Evolutionary conservation across 2,888 invertebrate genomes (phyloP).

Genomic region (Chrysolina oricalcia): DNA sequence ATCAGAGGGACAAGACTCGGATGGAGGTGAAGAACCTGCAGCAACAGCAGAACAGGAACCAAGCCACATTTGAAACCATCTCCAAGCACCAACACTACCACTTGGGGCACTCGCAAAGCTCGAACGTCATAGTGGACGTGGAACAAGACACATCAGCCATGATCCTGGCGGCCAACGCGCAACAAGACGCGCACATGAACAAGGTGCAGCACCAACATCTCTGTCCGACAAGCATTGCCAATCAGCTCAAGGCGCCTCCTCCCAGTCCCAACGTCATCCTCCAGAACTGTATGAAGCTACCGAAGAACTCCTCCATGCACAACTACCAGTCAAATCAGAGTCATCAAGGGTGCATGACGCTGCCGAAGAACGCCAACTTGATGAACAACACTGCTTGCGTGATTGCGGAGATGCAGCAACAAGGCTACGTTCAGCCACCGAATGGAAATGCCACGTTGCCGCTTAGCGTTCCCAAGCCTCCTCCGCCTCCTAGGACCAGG

Average conservation of each 20-base stretch:
- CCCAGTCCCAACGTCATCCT: conserved; percentile 75
- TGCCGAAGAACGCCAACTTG: conserved; percentile 76
- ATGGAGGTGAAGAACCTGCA: conserved; percentile 86
- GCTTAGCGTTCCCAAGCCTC: conserved; percentile 75
- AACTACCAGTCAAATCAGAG: conserved; percentile 67
- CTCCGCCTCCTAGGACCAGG: conserved; percentile 75
- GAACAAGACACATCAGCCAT: conserved; percentile 81
- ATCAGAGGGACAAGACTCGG: conserved; percentile 85
- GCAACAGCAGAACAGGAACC: conserved; percentile 83
- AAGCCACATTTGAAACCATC: conserved; percentile 81
- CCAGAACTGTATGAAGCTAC: conserved; percentile 71
- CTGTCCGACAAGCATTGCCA: conserved; percentile 72
- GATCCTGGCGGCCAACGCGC: conserved; percentile 75
- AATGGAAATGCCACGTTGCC: conserved; percentile 77
- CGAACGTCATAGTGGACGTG: conserved; percentile 88
- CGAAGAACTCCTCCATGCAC: conserved; percentile 73
- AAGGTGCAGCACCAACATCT: conserved; percentile 74
- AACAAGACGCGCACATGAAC: conserved; percentile 74
- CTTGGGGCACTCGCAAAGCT: conserved; percentile 83
- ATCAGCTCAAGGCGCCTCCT: conserved; percentile 78
- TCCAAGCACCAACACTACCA: conserved; percentile 88
- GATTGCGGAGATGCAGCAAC: conserved; percentile 76
- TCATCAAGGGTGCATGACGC: conserved; percentile 71
- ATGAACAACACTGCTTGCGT: conserved; percentile 73
- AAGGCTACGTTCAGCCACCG: conserved; percentile 75